Evolutionary conservation across 2,113 vertebrate genomes (phyloP).

Genomic region (Melospiza melodia): DNA sequence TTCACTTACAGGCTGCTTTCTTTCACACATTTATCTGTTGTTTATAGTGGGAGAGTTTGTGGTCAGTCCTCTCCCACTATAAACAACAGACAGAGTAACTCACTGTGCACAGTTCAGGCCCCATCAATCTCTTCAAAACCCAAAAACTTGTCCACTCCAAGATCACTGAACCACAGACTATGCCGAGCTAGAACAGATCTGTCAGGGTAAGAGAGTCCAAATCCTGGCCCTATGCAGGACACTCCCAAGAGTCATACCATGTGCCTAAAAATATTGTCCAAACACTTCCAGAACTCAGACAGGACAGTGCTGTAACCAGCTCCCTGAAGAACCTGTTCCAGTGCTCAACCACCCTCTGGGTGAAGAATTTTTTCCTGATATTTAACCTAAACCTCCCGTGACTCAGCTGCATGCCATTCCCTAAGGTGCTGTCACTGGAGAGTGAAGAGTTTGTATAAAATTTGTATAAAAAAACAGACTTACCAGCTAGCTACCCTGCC

Average conservation of each 20-base stretch:
- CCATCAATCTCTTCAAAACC: background rate
- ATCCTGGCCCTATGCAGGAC: background rate
- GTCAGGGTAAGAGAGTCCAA: no score
- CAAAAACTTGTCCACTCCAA: background rate
- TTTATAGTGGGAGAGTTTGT: no score
- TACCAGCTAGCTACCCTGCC: background rate
- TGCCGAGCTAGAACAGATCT: rapidly evolving
- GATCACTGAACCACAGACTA: background rate
- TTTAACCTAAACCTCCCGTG: background rate
- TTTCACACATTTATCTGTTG: no score
- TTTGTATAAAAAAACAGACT: background rate
- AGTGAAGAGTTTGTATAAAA: background rate
- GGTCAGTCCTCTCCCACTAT: background rate
- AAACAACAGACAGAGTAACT: background rate
- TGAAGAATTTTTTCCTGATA: background rate
- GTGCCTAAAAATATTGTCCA: background rate
- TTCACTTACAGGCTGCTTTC: background rate
- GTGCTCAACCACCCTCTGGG: background rate
- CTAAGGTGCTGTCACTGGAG: background rate
- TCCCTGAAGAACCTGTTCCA: background rate
- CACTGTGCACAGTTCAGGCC: background rate
- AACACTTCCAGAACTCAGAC: background rate
- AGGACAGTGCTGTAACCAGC: background rate
- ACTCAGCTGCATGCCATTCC: background rate
- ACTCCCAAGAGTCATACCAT: background rate